A percentile compares a stretch with the other conserved stretches of the same genome.
These are phyloP conservation scores for Drosophila dunni DNA, from an alignment of 1,140 invertebrate genomes.

Conservation along the genomic window DNA sequence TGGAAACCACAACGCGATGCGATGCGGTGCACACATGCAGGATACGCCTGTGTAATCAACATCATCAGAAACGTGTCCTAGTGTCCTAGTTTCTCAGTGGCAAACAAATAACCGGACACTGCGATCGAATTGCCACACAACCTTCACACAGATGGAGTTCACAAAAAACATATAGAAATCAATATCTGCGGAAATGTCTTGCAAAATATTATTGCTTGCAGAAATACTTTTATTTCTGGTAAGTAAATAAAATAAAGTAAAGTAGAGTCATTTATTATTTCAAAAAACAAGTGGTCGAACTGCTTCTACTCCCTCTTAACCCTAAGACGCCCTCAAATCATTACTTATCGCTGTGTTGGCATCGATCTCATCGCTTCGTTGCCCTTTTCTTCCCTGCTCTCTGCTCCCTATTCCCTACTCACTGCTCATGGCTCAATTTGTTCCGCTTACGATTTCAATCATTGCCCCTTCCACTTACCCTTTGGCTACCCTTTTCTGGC, in stretches of 20 bases:
- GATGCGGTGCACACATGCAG: conserved; percentile 54
- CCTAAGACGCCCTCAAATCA: conserved; percentile 35
- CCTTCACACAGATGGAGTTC: conserved; percentile 37
- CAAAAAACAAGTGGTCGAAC: conserved; percentile 15
- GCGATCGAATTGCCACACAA: conserved; percentile 66
- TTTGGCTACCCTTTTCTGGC: conserved; percentile 15
- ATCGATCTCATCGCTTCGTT: conserved; percentile 28
- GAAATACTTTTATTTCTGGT: conserved; percentile 22
- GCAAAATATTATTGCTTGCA: conserved; percentile 20
- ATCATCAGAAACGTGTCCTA: conserved; percentile 53
- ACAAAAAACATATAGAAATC: conserved; percentile 26
- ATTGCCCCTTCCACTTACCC: conserved; percentile 21
- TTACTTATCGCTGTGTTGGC: conserved; percentile 41
- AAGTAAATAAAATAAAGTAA: conserved; percentile 2
- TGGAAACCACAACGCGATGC: conserved; percentile 62
- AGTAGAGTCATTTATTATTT: conserved; percentile 53
- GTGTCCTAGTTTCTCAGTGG: conserved; percentile 61
- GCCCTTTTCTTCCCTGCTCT: neutral
- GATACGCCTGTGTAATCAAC: conserved; percentile 65
- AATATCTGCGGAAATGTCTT: conserved; percentile 39
- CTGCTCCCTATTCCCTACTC: too few relatives aligned
- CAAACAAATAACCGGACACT: conserved; percentile 77
- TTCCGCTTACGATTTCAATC: conserved; percentile 60
- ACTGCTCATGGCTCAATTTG: conserved; percentile 41
- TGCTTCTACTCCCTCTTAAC: conserved; percentile 23